A percentile compares a stretch with the other conserved stretches of the same genome.
Conservation (phyloP, 2,888 invertebrate genomes). For the Synergus umbraculus region DNA sequence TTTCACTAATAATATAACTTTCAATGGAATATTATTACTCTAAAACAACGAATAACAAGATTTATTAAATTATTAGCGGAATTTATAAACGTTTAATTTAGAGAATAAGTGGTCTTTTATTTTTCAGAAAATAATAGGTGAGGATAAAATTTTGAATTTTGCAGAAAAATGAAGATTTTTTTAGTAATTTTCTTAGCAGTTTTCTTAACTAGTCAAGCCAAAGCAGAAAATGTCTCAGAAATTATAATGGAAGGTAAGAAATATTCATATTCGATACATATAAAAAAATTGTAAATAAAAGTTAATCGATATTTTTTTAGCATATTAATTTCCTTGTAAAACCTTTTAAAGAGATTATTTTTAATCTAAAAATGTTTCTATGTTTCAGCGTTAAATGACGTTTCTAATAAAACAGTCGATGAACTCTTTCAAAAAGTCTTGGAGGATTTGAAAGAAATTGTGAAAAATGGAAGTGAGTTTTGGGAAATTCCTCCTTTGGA, state of each 20-base stretch:
- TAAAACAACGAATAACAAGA: too few species aligned
- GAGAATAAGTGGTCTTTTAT: too few species aligned
- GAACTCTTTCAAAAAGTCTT: slow-evolving; percentile 37
- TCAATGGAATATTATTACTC: too few species aligned
- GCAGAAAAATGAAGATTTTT: not conserved
- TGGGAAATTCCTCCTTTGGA: slow-evolving; percentile 43
- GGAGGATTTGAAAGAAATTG: slow-evolving; percentile 22
- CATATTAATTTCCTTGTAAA: not conserved
- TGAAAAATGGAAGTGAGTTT: slow-evolving; percentile 40
- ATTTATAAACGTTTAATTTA: too few species aligned
- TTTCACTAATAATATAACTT: too few species aligned
- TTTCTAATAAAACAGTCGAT: slow-evolving; percentile 34
- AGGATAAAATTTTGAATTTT: not conserved
- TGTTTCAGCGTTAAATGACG: not conserved
- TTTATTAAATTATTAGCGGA: too few species aligned
- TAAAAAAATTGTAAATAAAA: too few species aligned
- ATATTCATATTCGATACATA: not conserved
- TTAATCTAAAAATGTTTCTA: not conserved
- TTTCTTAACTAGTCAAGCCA: not conserved
- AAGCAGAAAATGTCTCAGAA: not conserved
- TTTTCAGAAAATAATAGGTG: too few species aligned
- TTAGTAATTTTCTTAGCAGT: not conserved
- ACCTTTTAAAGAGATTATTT: not conserved
- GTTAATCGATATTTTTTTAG: too few species aligned
- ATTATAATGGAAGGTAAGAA: not conserved